phyloP scores from a whole-genome alignment of 2,113 vertebrate species.

The Lophura nycthemera region DNA sequence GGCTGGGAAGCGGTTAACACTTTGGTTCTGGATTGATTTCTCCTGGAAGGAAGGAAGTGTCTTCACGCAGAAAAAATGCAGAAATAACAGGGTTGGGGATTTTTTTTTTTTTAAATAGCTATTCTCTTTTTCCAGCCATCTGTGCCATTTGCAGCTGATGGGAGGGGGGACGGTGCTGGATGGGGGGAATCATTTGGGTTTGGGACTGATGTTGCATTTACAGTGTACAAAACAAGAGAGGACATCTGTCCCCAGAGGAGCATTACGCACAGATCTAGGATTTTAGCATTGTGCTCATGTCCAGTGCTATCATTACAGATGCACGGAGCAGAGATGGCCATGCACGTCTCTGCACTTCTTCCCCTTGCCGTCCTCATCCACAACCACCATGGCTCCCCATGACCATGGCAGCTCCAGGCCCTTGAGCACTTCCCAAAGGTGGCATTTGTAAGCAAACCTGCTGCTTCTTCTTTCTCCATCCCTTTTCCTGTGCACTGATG shows the following conservation, averaged over 20 bases:
- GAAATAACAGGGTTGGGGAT: conserved; percentile 53
- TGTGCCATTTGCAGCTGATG: conserved; percentile 64
- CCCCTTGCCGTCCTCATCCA: neutral
- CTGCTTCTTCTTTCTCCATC: neutral
- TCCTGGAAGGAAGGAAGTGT: conserved; percentile 70
- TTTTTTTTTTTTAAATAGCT: conserved; percentile 43
- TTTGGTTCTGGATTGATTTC: conserved; percentile 52
- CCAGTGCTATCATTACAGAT: conserved; percentile 13
- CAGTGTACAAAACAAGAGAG: conserved; percentile 52
- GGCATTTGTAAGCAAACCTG: fast-evolving
- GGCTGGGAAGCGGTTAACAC: conserved; percentile 52
- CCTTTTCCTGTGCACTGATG: fast-evolving
- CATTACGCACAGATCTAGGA: conserved; percentile 22
- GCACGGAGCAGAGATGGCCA: neutral
- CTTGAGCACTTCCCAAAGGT: neutral
- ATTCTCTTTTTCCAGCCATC: conserved; percentile 53
- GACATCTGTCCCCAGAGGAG: conserved; percentile 56
- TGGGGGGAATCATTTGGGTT: conserved; percentile 27
- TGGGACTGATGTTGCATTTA: neutral
- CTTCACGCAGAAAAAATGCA: conserved; percentile 67
- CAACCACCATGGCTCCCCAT: fast-evolving
- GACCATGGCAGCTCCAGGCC: neutral
- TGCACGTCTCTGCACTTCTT: neutral
- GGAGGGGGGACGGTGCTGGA: neutral
- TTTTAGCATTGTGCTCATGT: neutral